These are phyloP conservation scores for Spilogale gracilis DNA, from an alignment of 2,113 vertebrate genomes.

Conservation along the genomic window DNA sequence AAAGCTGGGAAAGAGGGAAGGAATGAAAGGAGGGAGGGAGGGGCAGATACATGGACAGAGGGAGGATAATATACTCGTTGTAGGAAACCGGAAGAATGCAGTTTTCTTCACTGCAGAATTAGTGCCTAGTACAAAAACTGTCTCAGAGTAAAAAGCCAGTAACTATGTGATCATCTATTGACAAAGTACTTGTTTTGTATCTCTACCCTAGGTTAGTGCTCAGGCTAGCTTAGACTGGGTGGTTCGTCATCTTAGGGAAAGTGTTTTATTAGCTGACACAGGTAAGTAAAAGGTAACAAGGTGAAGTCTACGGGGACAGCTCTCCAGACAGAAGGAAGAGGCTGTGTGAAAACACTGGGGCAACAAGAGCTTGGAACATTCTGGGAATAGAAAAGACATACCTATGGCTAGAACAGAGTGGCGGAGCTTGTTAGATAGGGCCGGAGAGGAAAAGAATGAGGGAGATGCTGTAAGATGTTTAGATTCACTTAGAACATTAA, in stretches of 20 bases:
- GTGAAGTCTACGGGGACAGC: neutral
- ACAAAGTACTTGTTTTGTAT: neutral
- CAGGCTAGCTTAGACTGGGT: neutral
- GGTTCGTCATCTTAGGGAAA: neutral
- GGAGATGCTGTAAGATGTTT: neutral
- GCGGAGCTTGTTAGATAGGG: neutral
- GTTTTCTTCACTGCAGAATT: neutral
- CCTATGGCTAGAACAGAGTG: rapidly evolving
- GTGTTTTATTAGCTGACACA: neutral
- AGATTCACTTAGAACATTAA: neutral
- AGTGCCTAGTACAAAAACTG: neutral
- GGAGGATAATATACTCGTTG: neutral
- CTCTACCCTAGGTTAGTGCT: neutral
- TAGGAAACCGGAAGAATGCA: neutral
- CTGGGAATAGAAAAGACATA: neutral
- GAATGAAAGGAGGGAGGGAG: neutral
- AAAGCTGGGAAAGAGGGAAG: neutral
- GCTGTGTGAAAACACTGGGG: neutral
- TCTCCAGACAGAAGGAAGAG: neutral
- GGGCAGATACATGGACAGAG: neutral
- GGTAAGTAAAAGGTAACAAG: neutral
- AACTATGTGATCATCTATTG: neutral
- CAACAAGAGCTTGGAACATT: neutral
- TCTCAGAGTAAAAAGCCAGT: neutral
- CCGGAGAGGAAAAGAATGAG: neutral